Evolutionary conservation across 2,113 vertebrate genomes (phyloP), one percentile per base, ranked within the genome.

Genomic region (human): DNA sequence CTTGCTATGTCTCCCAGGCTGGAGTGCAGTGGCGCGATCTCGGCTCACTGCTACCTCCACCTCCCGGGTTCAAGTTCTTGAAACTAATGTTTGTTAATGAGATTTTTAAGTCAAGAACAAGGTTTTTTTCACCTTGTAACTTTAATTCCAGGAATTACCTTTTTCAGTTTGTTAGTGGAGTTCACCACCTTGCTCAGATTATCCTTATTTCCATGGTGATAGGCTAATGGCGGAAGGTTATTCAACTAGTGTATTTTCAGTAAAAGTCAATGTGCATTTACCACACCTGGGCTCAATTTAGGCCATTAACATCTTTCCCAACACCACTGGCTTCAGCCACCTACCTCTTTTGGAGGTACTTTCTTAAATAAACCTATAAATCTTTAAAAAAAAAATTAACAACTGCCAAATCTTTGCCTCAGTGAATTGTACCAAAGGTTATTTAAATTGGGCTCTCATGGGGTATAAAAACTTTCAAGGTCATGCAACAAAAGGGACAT

Each of bases 61-160:
- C 52, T 55, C 52, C 52, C 52, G 18, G 52, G 52, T 57, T 57
- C 55, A 57, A 57, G 20, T 22, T 61, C 27, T 87, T 75, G 27
- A 93, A 90, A 93, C 79, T 82, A n/a, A 78, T n/a, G 90, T 70
- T 68, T 38, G 38, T 75, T 82, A 52, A 22, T 55, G 10, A 75
- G 7, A 3, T 52, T 76, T 90, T 87, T 45, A 85, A 66, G 10
- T n/a, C 23, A 64, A 84, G 18, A 43, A 38, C 22, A 75, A 81
- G 40, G 20, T 57, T 48, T 80, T 72, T 93, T 89, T 66, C 17
- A 35, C 64, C 10, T 75, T 57, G 38, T 92, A 48, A 80, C 25
- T 79, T 92, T 72, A 83, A 75, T 90, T 73, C 64, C 92, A 88
- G 93, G 66, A 97, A 97, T 68, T 97, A 96, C 95, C 38, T 93